Percentiles rank a stretch among this genome's conserved stretches.
These are phyloP conservation scores for Peribatodes rhomboidaria DNA, from an alignment of 2,888 invertebrate species.

Conservation along the genomic window DNA sequence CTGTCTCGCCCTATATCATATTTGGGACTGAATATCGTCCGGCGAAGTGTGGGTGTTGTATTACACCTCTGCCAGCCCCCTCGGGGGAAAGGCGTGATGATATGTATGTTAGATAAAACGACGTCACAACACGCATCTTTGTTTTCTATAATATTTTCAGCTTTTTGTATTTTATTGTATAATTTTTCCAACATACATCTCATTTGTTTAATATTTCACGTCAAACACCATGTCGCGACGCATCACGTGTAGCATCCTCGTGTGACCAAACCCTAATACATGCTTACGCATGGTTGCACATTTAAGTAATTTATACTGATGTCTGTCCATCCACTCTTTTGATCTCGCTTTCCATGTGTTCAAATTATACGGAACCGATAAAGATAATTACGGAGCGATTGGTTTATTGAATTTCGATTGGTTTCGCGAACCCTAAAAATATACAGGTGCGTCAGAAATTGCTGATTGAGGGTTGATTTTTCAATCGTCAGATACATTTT, in stretches of 20 bases:
- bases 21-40: too few species aligned
- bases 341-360: constrained; percentile 23
- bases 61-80: too few species aligned
- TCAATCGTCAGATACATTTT: not conserved
- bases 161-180: too few species aligned
- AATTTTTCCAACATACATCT: too few species aligned
- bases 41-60: too few species aligned
- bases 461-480: too few species aligned
- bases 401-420: constrained; percentile 34
- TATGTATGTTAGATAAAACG: too few species aligned
- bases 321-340: constrained; percentile 22
- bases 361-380: constrained; percentile 32
- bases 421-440: constrained; percentile 23
- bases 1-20: too few species aligned
- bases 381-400: constrained; percentile 32
- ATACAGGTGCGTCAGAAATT: constrained; percentile 14
- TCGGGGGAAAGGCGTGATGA: too few species aligned
- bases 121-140: too few species aligned
- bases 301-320: constrained; percentile 23
- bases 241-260: not conserved
- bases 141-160: too few species aligned
- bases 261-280: not conserved
- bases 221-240: not conserved
- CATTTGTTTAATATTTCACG: not conserved
- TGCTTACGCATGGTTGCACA: constrained; percentile 6